Conservation (phyloP, 2,113 vertebrate genomes). For the Cyprinodon tularosa region DNA sequence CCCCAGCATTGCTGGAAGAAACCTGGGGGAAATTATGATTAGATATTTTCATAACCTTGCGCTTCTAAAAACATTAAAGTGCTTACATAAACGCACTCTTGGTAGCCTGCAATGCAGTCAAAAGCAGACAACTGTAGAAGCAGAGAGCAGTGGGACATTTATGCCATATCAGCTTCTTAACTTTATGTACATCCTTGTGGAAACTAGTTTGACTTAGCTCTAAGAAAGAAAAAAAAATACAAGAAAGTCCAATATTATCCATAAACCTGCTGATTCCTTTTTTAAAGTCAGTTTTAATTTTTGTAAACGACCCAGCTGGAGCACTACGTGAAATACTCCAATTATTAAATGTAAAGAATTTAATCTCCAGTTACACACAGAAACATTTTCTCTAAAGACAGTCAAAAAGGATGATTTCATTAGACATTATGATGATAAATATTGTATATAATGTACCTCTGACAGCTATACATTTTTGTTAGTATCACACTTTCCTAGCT, state of each 20-base stretch:
- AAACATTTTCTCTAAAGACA: no score
- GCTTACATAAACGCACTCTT: neutral
- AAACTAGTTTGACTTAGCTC: neutral
- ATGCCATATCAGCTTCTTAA: neutral
- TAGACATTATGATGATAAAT: no score
- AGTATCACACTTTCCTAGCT: no score
- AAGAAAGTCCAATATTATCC: neutral
- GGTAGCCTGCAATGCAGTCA: neutral
- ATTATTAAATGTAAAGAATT: no score
- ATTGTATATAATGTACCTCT: no score
- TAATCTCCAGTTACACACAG: no score
- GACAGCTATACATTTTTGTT: no score
- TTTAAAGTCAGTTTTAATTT: neutral
- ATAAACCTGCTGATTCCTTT: no score
- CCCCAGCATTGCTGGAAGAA: neutral
- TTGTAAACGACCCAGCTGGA: no score
- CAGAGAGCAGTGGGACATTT: neutral
- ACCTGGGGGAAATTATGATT: neutral
- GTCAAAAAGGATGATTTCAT: no score
- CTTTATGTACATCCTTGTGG: neutral
- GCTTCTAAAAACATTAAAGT: neutral
- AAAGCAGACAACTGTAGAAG: neutral
- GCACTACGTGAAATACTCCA: no score
- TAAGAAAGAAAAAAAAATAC: neutral
- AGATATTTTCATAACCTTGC: neutral